Conservation (phyloP, 2,888 invertebrate species). For the Pycnomerus fuliginosus region DNA sequence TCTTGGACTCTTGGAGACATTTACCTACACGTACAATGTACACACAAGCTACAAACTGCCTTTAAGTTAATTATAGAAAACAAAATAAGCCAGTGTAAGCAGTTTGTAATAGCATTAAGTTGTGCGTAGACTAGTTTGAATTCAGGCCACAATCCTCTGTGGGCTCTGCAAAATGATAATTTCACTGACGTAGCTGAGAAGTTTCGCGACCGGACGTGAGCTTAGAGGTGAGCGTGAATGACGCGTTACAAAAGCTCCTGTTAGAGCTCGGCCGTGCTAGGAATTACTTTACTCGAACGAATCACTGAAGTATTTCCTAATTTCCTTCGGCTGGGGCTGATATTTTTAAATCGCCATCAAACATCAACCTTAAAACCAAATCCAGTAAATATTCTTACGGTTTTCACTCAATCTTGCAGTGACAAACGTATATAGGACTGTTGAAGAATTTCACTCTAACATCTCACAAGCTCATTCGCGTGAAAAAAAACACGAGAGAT, state of each 20-base stretch:
- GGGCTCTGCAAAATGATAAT: constrained; percentile 26
- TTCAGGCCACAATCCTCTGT: constrained; percentile 25
- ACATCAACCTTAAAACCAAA: no score
- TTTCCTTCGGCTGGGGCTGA: constrained; percentile 23
- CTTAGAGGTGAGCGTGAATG: constrained; percentile 29
- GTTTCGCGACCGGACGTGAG: constrained; percentile 29
- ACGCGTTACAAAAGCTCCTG: constrained; percentile 26
- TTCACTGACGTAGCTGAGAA: constrained; percentile 25
- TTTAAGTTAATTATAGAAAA: constrained; percentile 34
- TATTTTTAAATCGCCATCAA: constrained; percentile 20
- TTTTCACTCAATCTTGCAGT: no score
- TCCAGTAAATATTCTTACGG: no score
- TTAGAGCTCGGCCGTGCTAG: constrained; percentile 25
- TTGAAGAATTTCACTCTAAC: no score
- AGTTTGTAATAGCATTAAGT: constrained; percentile 34
- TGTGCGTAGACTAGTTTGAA: constrained; percentile 24
- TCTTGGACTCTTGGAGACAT: no score
- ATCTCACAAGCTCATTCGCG: no score
- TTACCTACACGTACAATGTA: no score
- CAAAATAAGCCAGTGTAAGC: constrained; percentile 34
- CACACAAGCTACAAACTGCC: constrained; percentile 29
- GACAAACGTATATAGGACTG: no score
- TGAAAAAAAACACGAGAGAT: no score
- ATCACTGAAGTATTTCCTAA: no score
- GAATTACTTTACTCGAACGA: constrained; percentile 27